Evolutionary conservation across 2,888 invertebrate species (phyloP).

Genomic region (Lasioglossum leucozonium): DNA sequence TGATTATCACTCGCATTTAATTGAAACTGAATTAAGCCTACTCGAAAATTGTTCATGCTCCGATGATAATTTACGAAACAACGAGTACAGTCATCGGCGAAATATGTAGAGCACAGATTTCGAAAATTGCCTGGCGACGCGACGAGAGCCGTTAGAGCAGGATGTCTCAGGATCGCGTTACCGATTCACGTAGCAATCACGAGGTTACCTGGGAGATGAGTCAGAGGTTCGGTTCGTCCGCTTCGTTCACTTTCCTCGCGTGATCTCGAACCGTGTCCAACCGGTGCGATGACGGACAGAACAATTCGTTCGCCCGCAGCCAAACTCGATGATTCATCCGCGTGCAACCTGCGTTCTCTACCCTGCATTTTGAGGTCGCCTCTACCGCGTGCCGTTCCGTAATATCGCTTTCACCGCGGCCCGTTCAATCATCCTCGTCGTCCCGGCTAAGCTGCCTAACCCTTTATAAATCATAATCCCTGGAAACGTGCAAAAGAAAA

Average conservation of each 20-base stretch:
- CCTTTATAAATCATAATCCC: neutral
- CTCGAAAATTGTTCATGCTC: too few relatives aligned
- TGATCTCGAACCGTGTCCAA: slow-evolving; percentile 11
- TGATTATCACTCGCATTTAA: too few relatives aligned
- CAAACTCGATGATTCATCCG: slow-evolving; percentile 44
- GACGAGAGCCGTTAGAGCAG: neutral
- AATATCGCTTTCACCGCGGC: slow-evolving; percentile 72
- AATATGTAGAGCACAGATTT: neutral
- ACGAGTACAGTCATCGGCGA: neutral
- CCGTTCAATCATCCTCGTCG: slow-evolving; percentile 54
- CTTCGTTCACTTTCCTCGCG: slow-evolving; percentile 19
- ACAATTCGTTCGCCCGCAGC: slow-evolving; percentile 32
- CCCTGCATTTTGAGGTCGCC: slow-evolving; percentile 44
- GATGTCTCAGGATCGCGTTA: slow-evolving; percentile 16
- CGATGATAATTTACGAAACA: neutral
- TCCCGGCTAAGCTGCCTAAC: slow-evolving; percentile 3
- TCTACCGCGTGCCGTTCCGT: slow-evolving; percentile 32
- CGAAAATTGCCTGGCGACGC: neutral
- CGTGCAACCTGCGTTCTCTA: slow-evolving; percentile 33
- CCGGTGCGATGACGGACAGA: slow-evolving; percentile 37
- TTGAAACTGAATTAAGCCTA: too few relatives aligned
- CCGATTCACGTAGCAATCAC: neutral
- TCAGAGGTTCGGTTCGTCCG: slow-evolving; percentile 25
- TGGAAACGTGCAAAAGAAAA: neutral
- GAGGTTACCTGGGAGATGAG: slow-evolving; percentile 7